Percentiles rank a stretch among this genome's conserved stretches.
Conservation (phyloP, 2,797 vertebrate genomes). For the Pristis pectinata region DNA sequence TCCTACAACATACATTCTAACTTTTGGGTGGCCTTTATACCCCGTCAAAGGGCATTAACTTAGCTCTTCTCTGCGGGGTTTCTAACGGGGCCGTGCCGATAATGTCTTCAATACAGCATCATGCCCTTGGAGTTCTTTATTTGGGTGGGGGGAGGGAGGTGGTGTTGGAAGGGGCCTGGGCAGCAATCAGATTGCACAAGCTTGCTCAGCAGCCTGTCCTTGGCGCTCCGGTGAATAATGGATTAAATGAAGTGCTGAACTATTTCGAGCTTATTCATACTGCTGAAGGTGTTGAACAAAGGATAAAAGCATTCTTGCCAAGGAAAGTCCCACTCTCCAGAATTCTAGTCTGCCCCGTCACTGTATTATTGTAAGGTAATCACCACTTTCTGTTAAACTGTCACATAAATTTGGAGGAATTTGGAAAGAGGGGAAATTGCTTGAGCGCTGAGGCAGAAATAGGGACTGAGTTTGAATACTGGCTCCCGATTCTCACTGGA, state of each 20-base stretch:
- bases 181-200: not conserved
- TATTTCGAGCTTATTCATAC: conserved; percentile 13
- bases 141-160: not conserved
- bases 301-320: conserved; percentile 35
- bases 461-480: not conserved
- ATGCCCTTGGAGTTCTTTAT: not conserved
- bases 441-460: not conserved
- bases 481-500: not conserved
- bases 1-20: no score
- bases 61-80: no score
- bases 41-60: no score
- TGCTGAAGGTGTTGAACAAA: not conserved
- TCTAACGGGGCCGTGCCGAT: not conserved
- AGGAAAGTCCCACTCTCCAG: not conserved
- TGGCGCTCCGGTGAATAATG: not conserved
- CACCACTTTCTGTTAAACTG: conserved; percentile 30
- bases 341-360: not conserved
- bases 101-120: not conserved
- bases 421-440: conserved; percentile 1
- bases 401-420: conserved; percentile 28
- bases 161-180: not conserved
- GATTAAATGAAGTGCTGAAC: conserved; percentile 37
- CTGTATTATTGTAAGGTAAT: conserved; percentile 25
- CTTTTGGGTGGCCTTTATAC: no score
- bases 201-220: not conserved